Evolutionary conservation across 2,113 vertebrate species (phyloP).

Genomic region (Sinocyclocheilus maitianheensis): DNA sequence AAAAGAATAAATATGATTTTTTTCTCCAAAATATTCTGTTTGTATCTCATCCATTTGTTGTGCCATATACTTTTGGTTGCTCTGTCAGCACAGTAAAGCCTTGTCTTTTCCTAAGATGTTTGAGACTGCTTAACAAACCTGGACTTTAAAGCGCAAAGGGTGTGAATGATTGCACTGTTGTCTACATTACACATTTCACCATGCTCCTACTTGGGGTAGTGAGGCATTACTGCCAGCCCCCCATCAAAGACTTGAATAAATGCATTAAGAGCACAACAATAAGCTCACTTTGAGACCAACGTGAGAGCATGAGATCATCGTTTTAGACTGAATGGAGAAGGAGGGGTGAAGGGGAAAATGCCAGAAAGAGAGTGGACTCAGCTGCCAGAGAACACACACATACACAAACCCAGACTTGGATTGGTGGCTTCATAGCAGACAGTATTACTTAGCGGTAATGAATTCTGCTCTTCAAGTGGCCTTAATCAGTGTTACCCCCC

Average conservation of each 20-base stretch:
- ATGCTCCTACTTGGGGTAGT: background rate
- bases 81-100: background rate
- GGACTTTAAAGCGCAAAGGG: background rate
- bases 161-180: background rate
- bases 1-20: background rate
- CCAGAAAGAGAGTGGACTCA: slow-evolving; percentile 42
- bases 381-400: slow-evolving; percentile 20
- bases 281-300: slow-evolving; percentile 54
- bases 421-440: slow-evolving; percentile 22
- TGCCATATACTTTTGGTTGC: background rate
- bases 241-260: slow-evolving; percentile 52
- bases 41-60: background rate
- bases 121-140: background rate
- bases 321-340: slow-evolving; percentile 41
- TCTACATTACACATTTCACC: background rate
- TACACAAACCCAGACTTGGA: slow-evolving; percentile 5
- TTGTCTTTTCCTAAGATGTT: background rate
- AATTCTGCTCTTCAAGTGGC: slow-evolving; percentile 9
- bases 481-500: slow-evolving; percentile 27
- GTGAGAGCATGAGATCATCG: slow-evolving; percentile 62
- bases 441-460: slow-evolving; percentile 43
- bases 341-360: slow-evolving; percentile 35
- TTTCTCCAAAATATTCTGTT: background rate
- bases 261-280: slow-evolving; percentile 53
- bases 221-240: background rate